Percentiles rank a stretch among this genome's conserved stretches.
These are phyloP conservation scores for Mesitornis unicolor DNA, from an alignment of 2,113 vertebrate genomes.

Conservation along the genomic window DNA sequence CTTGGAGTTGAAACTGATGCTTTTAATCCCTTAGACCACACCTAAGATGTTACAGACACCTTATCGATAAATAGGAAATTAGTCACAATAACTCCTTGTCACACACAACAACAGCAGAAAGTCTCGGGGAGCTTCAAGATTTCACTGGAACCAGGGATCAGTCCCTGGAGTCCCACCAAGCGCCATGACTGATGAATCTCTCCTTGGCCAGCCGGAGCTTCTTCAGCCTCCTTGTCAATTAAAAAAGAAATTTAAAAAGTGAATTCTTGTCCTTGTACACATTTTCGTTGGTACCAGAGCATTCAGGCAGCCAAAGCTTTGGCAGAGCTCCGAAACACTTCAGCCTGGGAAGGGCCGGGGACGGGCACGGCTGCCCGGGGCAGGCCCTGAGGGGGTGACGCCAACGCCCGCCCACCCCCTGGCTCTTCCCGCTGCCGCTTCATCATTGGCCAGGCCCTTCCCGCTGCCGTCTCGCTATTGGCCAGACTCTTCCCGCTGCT, in stretches of 20 bases:
- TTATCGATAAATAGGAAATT: not conserved
- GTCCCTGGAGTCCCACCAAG: too few relatives aligned
- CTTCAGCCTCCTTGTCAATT: too few relatives aligned
- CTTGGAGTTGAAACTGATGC: not conserved
- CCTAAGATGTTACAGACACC: too few relatives aligned
- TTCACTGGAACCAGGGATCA: too few relatives aligned
- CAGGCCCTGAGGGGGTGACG: not conserved
- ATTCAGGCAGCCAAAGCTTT: too few relatives aligned
- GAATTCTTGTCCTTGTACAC: not conserved
- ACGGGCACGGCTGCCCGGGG: not conserved
- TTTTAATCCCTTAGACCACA: not conserved
- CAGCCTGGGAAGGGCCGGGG: not conserved
- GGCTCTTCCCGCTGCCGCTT: too few relatives aligned
- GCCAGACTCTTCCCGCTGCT: not conserved
- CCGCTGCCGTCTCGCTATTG: not conserved
- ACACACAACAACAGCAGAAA: not conserved
- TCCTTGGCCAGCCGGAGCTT: accelerated
- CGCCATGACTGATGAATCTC: accelerated
- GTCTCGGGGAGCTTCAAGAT: accelerated
- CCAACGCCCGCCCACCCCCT: too few relatives aligned
- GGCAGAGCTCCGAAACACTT: accelerated
- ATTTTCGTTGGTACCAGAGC: not conserved
- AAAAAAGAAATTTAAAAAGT: not conserved
- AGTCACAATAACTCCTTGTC: not conserved
- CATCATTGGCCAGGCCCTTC: too few relatives aligned